A percentile compares a stretch with the other conserved stretches of the same genome.
These are phyloP conservation scores for Chloroceryle inda DNA, from an alignment of 2,797 vertebrate genomes.

Conservation along the genomic window DNA sequence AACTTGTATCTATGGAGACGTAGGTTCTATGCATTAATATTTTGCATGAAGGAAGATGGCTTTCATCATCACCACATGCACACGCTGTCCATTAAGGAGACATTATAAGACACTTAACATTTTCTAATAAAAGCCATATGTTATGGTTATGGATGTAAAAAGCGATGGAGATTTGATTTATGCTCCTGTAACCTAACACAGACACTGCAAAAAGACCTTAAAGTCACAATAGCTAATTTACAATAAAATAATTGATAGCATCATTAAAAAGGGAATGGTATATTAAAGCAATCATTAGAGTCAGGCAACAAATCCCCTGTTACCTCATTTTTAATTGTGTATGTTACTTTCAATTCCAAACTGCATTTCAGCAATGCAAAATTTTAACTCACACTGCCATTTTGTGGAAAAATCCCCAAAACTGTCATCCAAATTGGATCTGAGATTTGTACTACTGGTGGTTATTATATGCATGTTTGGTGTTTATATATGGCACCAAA, in stretches of 20 bases:
- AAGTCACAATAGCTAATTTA: conserved; percentile 29
- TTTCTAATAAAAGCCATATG: conserved; percentile 52
- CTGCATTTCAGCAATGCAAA: background rate
- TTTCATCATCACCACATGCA: conserved; percentile 62
- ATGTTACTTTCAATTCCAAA: background rate
- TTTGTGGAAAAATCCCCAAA: background rate
- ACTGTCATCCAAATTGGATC: background rate
- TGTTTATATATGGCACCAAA: background rate
- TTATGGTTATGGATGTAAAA: conserved; percentile 52
- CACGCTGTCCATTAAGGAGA: conserved; percentile 55
- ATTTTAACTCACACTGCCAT: background rate
- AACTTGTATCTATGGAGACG: conserved; percentile 49
- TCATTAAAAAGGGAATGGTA: background rate
- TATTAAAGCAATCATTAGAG: background rate
- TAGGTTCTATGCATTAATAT: conserved; percentile 53
- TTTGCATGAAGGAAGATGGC: conserved; percentile 44
- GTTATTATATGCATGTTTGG: background rate
- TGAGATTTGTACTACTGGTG: background rate
- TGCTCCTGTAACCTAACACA: conserved; percentile 24
- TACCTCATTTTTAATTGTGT: background rate
- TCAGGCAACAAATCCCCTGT: background rate
- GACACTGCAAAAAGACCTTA: conserved; percentile 27
- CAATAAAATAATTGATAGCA: conserved; percentile 22
- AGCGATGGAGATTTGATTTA: conserved; percentile 27
- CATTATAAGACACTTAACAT: conserved; percentile 56